A percentile compares a stretch with the other conserved stretches of the same genome.
Evolutionary conservation across 2,888 invertebrate genomes (phyloP).

Genomic region (Apodemia duryi): DNA sequence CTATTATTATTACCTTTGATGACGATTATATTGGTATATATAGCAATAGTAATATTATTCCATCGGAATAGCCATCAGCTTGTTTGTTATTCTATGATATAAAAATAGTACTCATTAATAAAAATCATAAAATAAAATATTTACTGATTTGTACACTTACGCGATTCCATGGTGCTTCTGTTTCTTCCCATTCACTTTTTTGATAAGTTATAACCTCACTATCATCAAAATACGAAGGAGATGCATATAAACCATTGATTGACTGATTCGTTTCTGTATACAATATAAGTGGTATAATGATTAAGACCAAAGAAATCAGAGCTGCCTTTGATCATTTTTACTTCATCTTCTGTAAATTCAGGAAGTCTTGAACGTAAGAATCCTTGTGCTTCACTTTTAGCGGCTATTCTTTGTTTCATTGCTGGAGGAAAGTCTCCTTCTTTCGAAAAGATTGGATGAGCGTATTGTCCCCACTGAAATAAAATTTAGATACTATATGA

Average conservation of each 20-base stretch:
- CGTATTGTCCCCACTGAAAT: slow-evolving; percentile 75
- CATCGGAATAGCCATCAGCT: too few relatives aligned
- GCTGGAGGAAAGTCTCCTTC: slow-evolving; percentile 80
- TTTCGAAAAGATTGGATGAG: slow-evolving; percentile 78
- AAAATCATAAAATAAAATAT: too few relatives aligned
- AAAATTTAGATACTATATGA: slow-evolving; percentile 17
- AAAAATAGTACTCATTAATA: too few relatives aligned
- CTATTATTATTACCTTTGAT: too few relatives aligned
- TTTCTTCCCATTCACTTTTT: too few relatives aligned
- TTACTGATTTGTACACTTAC: too few relatives aligned
- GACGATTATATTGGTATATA: too few relatives aligned
- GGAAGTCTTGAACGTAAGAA: slow-evolving; percentile 58
- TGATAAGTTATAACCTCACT: slow-evolving; percentile 23
- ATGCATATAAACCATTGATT: slow-evolving; percentile 28
- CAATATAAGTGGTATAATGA: slow-evolving; percentile 75
- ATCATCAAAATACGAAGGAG: slow-evolving; percentile 40
- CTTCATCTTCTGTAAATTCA: slow-evolving; percentile 56
- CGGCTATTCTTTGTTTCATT: slow-evolving; percentile 74
- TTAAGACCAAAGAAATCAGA: slow-evolving; percentile 74
- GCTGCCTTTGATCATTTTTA: slow-evolving; percentile 43
- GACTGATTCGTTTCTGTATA: slow-evolving; percentile 42
- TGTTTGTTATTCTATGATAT: too few relatives aligned
- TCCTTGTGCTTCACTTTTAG: slow-evolving; percentile 71
- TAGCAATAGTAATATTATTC: too few relatives aligned
- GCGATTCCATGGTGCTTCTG: too few relatives aligned